These are phyloP conservation scores for Drosophila ficusphila DNA, from an alignment of 1,140 invertebrate genomes.

Conservation along the genomic window DNA sequence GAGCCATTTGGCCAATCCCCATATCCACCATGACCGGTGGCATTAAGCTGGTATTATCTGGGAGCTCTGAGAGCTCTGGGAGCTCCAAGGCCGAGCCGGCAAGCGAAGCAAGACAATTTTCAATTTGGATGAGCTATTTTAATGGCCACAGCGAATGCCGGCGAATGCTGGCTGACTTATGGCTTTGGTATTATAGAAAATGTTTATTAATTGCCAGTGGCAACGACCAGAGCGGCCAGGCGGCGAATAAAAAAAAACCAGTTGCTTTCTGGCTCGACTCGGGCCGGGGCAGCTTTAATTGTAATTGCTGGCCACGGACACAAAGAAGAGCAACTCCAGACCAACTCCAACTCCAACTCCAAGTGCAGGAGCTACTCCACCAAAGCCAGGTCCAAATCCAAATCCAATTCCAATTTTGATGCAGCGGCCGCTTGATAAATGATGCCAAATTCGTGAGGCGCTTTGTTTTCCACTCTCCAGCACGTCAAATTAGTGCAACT, in stretches of 20 bases:
- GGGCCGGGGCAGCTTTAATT: slow-evolving; percentile 48
- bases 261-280: too few relatives aligned
- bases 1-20: slow-evolving; percentile 57
- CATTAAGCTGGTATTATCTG: neutral
- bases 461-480: slow-evolving; percentile 63
- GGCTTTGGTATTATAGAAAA: slow-evolving; percentile 49
- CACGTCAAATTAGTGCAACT: slow-evolving; percentile 66
- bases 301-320: slow-evolving; percentile 40
- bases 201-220: slow-evolving; percentile 66
- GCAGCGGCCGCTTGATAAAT: slow-evolving; percentile 62
- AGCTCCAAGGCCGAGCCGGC: slow-evolving; percentile 1
- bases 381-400: slow-evolving; percentile 23
- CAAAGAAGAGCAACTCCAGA: neutral
- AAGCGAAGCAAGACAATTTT: slow-evolving; percentile 47
- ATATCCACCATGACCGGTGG: slow-evolving; percentile 10
- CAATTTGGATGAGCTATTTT: slow-evolving; percentile 75
- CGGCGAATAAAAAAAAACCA: slow-evolving; percentile 36
- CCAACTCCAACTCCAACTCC: slow-evolving; percentile 14
- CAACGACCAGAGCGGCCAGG: slow-evolving; percentile 21
- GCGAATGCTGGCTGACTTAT: slow-evolving; percentile 44
- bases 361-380: too few relatives aligned
- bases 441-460: slow-evolving; percentile 77
- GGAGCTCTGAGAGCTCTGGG: neutral
- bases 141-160: slow-evolving; percentile 55
- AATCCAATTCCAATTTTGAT: slow-evolving; percentile 30